Evolutionary conservation across 2,888 invertebrate genomes (phyloP), one percentile per base, ranked within the genome.

Genomic region (Aphodius sticticus): DNA sequence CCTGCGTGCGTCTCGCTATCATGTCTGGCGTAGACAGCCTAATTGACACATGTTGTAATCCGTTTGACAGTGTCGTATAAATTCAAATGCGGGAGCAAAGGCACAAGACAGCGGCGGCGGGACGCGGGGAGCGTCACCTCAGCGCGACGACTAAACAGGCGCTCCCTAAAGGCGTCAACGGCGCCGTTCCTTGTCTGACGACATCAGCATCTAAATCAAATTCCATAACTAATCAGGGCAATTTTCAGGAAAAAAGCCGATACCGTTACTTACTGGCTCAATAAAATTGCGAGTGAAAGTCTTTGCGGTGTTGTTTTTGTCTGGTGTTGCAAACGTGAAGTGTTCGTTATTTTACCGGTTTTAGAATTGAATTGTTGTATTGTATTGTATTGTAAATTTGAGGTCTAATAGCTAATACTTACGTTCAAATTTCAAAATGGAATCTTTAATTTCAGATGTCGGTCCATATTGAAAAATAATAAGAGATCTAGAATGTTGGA

Each of bases 61-160:
- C 83, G 83, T 82, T 83, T 86, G 88, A 88, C 88, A 88, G 86
- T 84, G 84, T 86, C 87, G 87, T 87, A 88, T 88, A 87, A 88
- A 88, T 88, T 88, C 88, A 87, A 88, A 88, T 87, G 86, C 85
- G 85, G 71, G 35, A 71, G 15, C 70, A 82, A 81, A 26, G 16
- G 71, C 71, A 12, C 26, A 14, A n/a, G 35, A 6, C n/a, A 35
- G 80, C 78, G 74, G 9, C 35, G n/a, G 14, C 74, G 74, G 16
- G 35, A 6, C 74, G n/a, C 74, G 12, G n/a, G 12, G 7, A 15
- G n/a, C n/a, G 70, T 70, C 70, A 9, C 14, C 14, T 16, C 12
- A 12, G 1, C 53, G 53, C 53, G 9, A 7, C 53, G 53, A 5
- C 26, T 53, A 53, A 53, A 53, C 12, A 53, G 9, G 53, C 53